Conservation (phyloP, 2,888 invertebrate genomes). For the Apocheima hispidaria region DNA sequence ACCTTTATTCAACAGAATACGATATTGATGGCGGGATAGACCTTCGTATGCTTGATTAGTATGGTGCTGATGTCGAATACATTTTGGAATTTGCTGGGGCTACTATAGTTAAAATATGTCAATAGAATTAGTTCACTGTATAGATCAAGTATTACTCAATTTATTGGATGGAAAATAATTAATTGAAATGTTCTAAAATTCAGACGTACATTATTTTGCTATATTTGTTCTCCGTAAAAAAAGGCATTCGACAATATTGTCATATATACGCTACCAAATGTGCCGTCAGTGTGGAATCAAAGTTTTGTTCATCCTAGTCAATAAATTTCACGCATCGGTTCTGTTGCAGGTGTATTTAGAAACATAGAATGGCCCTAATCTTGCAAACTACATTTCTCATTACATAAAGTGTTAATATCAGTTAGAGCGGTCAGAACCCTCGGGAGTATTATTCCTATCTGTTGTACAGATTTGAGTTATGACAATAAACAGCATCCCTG, state of each 20-base stretch:
- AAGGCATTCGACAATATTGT: too few species aligned
- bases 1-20: constrained; percentile 71
- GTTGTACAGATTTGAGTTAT: constrained; percentile 58
- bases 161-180: not conserved
- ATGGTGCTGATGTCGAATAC: constrained; percentile 49
- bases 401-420: constrained; percentile 53
- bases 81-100: constrained; percentile 39
- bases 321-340: not conserved
- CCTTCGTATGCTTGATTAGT: constrained; percentile 66
- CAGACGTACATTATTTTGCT: too few species aligned
- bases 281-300: too few species aligned
- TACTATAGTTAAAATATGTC: constrained; percentile 26
- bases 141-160: not conserved
- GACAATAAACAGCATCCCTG: constrained; percentile 50
- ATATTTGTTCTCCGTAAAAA: too few species aligned
- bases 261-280: too few species aligned
- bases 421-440: constrained; percentile 50
- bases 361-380: constrained; percentile 7
- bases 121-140: constrained; percentile 25
- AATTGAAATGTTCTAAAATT: not conserved
- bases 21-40: constrained; percentile 63
- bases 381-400: constrained; percentile 26
- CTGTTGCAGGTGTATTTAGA: constrained; percentile 9
- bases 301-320: too few species aligned
- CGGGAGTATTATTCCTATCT: constrained; percentile 55